Base-by-base conservation (phyloP, 2,797 vertebrate species). In the Pangasius krempfi region DNA sequence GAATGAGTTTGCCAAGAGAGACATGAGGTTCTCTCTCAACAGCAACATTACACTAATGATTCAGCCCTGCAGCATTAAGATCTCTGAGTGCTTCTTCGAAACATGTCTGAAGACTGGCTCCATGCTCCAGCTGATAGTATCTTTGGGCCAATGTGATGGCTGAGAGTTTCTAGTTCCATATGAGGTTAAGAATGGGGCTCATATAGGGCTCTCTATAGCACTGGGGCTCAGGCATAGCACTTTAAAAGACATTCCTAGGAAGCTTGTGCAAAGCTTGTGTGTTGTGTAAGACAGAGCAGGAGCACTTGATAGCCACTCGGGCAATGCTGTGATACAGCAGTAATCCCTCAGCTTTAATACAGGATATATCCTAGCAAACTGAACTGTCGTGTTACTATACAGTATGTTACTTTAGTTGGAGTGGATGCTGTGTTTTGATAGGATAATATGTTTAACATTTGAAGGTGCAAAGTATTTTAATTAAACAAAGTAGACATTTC, bases 161-260 rank as follows among this genome's bases (percentile, higher is more conserved):
- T 88, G 47, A 85, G 37, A 89, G 85, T 73, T 58, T 84, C 30
- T 22, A 86, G 72, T 86, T 86, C 91, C 87, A 87, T 89, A 89
- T 89, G 88, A 87, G 86, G 87, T 89, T 89, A 90, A 80, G 82
- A 88, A 81, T 86, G 84, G 68, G 89, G 86, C 79, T 89, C 73
- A 58, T 86, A 58, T 56, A 82, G 37, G 80, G 37, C 60, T 90
- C 75, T 75, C 6, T 66, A 79, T 76, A 90, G 80, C 44, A 86
- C 40, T 79, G 60, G 62, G 88, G 70, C 87, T 92, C 73, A 82
- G 86, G 83, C 78, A 70, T 58, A 70, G 78, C 88, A 89, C 88
- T 90, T 91, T 66, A 72, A 90, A 87, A 92, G 85, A 86, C 90
- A 92, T 92, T 90, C 90, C 79, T 86, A 13, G 52, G 83, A 92